These are phyloP conservation scores for Oscheius sp. DNA, from an alignment of 2,888 invertebrate genomes.

Conservation along the genomic window DNA sequence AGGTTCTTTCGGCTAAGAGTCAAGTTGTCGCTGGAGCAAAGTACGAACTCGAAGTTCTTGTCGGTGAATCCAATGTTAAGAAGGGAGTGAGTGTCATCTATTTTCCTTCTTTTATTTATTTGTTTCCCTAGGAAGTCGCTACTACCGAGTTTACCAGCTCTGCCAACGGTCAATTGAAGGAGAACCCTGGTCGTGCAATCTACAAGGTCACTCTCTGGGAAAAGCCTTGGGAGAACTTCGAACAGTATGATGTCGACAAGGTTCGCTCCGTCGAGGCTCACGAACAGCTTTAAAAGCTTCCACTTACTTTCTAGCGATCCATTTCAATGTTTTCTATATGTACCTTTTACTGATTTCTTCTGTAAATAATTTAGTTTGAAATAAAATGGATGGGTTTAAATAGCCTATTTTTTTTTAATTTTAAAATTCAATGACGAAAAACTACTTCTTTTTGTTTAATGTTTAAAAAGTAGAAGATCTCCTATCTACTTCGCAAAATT, in stretches of 20 bases:
- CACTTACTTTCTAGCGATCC: too few species aligned
- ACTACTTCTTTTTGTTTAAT: too few species aligned
- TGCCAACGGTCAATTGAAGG: slow-evolving; percentile 48
- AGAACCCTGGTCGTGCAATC: slow-evolving; percentile 45
- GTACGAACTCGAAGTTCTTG: slow-evolving; percentile 49
- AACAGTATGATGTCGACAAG: slow-evolving; percentile 54
- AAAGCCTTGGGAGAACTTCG: slow-evolving; percentile 63
- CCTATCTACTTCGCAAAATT: too few species aligned
- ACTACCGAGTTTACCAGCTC: slow-evolving; percentile 40
- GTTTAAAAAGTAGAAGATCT: too few species aligned
- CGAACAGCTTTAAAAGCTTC: slow-evolving; percentile 46
- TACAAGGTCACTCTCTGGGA: slow-evolving; percentile 57
- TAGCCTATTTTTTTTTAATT: too few species aligned
- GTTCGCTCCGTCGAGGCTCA: slow-evolving; percentile 47
- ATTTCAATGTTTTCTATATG: too few species aligned
- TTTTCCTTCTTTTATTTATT: background rate
- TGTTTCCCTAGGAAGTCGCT: slow-evolving; percentile 34
- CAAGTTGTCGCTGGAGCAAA: slow-evolving; percentile 58
- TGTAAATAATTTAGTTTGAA: too few species aligned
- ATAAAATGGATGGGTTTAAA: too few species aligned
- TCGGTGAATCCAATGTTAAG: slow-evolving; percentile 52
- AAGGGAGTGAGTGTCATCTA: slow-evolving; percentile 39
- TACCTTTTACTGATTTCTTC: too few species aligned
- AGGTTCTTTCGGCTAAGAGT: slow-evolving; percentile 54
- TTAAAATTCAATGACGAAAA: too few species aligned